Base-by-base conservation (phyloP, 2,888 invertebrate genomes). In the Euplexia lucipara region DNA sequence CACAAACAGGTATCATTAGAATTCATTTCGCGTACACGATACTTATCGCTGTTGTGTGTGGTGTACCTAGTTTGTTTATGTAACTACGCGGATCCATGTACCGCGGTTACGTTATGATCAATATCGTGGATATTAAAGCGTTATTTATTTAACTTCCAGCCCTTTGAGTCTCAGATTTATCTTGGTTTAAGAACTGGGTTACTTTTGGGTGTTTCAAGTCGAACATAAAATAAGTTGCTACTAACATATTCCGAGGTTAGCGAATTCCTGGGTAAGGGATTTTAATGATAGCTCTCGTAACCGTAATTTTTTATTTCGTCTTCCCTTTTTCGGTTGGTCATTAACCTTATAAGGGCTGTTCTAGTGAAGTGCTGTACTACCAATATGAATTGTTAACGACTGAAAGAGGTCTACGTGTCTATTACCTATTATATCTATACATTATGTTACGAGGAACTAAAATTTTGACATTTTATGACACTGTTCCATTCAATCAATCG, bases 21-120 rank as follows among this genome's bases (percentile, higher is more conserved):
- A 89, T 88, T 88, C 86, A 86, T 84, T 85, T 82, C 86, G 76
- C 86, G 84, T 80, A 84, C 82, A 78, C 80, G 82, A 82, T 84
- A 83, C 85, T 85, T 84, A 83, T 83, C 86, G 81, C 76, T 71
- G 75, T 70, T 78, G 79, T 79, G 79, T 77, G 76, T 44, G 77
- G 71, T 74, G 60, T 74, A 74, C 64, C 48, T 73, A 74, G 73
- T 81, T 75, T 80, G 85, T 85, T 86, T 82, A 82, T 78, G 80
- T 82, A 79, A 83, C 77, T 81, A 75, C 73, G 74, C 69, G 62
- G 78, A 82, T 78, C 77, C 79, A 75, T 78, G 81, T 73, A 81
- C 64, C 73, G 53, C 66, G 53, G 70, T 77, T 73, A 76, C 61
- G 68, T 75, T 73, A 78, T 76, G 73, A 78, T 81, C 81, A 68